Conservation (phyloP, 2,113 vertebrate genomes). For the Corythoichthys haematopterus region DNA sequence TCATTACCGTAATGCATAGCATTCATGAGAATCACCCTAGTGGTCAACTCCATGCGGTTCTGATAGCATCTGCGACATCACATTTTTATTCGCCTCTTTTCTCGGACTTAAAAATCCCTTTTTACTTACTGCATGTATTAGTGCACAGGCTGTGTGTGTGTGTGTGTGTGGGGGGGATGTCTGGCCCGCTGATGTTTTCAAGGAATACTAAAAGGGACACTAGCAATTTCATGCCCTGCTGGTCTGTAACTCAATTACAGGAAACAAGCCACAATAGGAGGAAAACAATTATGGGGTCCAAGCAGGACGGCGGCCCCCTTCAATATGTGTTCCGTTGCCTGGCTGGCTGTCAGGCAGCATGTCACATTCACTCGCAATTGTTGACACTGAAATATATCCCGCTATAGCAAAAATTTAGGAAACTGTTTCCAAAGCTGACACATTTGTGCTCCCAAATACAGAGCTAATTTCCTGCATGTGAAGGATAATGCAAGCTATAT, state of each 20-base stretch:
- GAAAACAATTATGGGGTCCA: constrained; percentile 58
- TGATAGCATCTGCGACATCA: constrained; percentile 7
- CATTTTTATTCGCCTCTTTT: constrained; percentile 7
- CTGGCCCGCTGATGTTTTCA: constrained; percentile 56
- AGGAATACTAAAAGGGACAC: constrained; percentile 46
- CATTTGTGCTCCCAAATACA: constrained; percentile 17
- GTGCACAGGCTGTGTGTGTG: constrained; percentile 26
- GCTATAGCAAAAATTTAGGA: constrained; percentile 39
- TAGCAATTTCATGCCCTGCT: constrained; percentile 66
- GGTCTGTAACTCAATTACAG: constrained; percentile 66
- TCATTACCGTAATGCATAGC: too few species aligned
- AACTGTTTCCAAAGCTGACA: constrained; percentile 10
- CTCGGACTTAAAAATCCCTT: constrained; percentile 19
- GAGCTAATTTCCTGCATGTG: constrained; percentile 7
- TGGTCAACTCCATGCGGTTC: background rate
- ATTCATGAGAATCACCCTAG: background rate
- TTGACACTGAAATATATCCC: constrained; percentile 48
- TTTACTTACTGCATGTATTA: constrained; percentile 41
- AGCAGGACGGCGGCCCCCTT: constrained; percentile 51
- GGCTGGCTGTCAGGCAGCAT: constrained; percentile 40
- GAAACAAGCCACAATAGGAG: constrained; percentile 41
- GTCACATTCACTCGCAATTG: constrained; percentile 57
- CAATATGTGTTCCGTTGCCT: constrained; percentile 47
- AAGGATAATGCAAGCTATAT: constrained; percentile 15
- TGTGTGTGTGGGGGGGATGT: constrained; percentile 45